phyloP scores from a whole-genome alignment of 2,113 vertebrate genomes.

The Haemorhous mexicanus region DNA sequence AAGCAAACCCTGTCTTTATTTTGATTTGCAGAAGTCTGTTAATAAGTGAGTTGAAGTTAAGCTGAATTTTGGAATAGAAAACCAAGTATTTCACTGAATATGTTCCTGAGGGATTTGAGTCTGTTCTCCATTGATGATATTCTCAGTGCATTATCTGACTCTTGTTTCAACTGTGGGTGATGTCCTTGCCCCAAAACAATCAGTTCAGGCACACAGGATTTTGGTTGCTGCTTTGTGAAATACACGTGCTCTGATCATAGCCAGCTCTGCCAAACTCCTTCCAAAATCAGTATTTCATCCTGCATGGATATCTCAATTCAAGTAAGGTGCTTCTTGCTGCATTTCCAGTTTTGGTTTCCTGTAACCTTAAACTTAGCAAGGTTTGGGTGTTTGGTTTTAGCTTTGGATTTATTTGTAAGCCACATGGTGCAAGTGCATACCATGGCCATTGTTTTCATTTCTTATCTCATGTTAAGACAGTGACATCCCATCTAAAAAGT shows the following conservation, averaged over 20 bases:
- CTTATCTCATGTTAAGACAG: neutral
- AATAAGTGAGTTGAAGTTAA: neutral
- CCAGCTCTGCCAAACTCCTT: neutral
- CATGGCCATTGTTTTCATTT: rapidly evolving
- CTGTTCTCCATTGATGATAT: neutral
- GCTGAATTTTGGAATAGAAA: neutral
- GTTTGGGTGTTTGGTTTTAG: neutral
- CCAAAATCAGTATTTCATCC: neutral
- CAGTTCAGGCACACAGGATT: neutral
- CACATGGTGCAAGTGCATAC: neutral
- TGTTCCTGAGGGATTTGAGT: neutral
- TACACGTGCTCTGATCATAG: neutral
- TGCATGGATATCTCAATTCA: neutral
- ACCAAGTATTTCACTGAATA: neutral
- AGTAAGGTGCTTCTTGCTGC: neutral
- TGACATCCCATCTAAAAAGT: neutral
- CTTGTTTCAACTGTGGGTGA: neutral
- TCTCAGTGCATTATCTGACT: neutral
- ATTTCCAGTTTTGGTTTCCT: neutral
- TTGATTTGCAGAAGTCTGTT: neutral
- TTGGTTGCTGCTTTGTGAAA: neutral
- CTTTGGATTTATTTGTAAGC: neutral
- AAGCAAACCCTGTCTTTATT: neutral
- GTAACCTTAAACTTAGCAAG: neutral
- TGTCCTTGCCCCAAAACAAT: neutral